Base-by-base conservation (phyloP, 2,888 invertebrate genomes). In the Hydraecia micacea region DNA sequence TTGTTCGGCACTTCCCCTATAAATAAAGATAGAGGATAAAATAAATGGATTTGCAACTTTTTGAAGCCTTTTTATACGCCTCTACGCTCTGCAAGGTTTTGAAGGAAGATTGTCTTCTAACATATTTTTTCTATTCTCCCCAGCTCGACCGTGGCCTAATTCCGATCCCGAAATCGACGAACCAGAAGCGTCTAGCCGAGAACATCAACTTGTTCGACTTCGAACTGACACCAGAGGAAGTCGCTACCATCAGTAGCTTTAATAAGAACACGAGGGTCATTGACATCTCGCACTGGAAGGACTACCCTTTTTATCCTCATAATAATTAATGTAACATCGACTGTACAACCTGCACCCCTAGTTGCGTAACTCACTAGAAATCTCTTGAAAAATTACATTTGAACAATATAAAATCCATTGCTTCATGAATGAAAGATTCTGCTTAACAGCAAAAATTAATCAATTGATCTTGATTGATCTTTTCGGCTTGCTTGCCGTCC, bases 191-290 rank as follows among this genome's bases (percentile, higher is more conserved):
- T 52, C 96, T 98, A 25, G 94, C 94, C 0, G 95, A 97, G 86
- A 98, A 98, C 91, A 97, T 98, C 13, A 93, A 97, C 78, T 87
- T 98, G 6, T 98, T 97, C 81, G 97, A 98, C 92, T 98, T 98
- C 92, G 89, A 97, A 80, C 92, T 98, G 49, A 95, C 96, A 0
- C 86, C 92, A 0, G 96, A 97, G 0, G 98, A 98, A 89, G 95
- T 97, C 2, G 91, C 93, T 0, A 84, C 96, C 2, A 94, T 98
- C 79, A 97, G 96, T 80, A 90, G 93, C 2, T 98, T 97, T 84
- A 96, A 97, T 83, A 95, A 91, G 75, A 93, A 97, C 79, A 77
- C 91, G 5, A 86, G 96, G 25, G 94, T 96, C 4, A 94, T 96
- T 6, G 90, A 93, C n/a, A 85, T 91, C 0, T 80, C 85, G 0